Evolutionary conservation across 2,888 invertebrate genomes (phyloP).

Genomic region (Philaethria dido): DNA sequence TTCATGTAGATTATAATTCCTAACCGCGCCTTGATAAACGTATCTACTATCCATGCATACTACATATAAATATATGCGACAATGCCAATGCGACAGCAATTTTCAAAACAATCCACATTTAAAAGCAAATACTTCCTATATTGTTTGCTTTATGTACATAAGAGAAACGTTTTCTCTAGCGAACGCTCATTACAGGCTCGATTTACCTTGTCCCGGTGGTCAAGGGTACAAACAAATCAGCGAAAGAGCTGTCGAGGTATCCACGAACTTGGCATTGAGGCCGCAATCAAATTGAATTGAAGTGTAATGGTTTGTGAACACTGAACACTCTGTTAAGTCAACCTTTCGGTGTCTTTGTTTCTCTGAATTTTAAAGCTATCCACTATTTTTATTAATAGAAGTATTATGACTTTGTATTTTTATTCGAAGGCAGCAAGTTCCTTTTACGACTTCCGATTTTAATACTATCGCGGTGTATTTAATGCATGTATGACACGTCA

Average conservation of each 20-base stretch:
- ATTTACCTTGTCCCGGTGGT: conserved; percentile 45
- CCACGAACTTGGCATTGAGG: conserved; percentile 74
- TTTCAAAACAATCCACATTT: neutral
- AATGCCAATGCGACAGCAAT: neutral
- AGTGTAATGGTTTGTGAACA: conserved; percentile 57
- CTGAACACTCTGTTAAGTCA: conserved; percentile 9
- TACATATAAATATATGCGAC: neutral
- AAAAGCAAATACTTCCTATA: conserved; percentile 8
- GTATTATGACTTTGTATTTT: no score
- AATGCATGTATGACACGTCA: no score
- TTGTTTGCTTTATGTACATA: neutral
- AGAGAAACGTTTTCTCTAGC: conserved; percentile 22
- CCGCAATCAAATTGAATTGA: conserved; percentile 65
- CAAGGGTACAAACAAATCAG: conserved; percentile 70
- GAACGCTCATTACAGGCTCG: conserved; percentile 40
- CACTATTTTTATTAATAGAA: no score
- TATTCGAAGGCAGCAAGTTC: no score
- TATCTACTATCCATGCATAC: no score
- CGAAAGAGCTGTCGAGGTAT: conserved; percentile 55
- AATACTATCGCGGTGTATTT: no score
- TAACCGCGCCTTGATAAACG: no score
- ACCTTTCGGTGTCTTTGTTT: neutral
- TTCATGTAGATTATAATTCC: no score
- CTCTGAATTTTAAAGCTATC: neutral
- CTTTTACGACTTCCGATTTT: no score